Conservation (phyloP, 1,140 invertebrate species). For the Pemphigus obesinymphae region DNA sequence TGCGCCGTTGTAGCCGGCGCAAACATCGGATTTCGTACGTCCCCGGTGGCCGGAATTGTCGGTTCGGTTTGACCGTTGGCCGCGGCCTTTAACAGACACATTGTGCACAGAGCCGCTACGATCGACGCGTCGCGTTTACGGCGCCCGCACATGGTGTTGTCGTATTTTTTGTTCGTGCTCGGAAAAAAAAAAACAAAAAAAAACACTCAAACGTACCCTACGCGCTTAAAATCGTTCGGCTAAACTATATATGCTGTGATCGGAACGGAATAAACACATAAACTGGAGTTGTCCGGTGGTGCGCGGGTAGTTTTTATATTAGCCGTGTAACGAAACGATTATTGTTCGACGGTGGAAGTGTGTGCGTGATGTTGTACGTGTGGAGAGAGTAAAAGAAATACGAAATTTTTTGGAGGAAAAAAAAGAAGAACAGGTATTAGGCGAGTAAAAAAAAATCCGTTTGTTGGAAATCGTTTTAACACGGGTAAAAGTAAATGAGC, state of each 20-base stretch:
- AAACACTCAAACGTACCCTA: too few species aligned
- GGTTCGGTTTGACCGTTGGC: background rate
- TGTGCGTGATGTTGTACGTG: background rate
- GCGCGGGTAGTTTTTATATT: conserved; percentile 42
- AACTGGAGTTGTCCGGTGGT: conserved; percentile 14
- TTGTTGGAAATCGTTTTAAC: conserved; percentile 12
- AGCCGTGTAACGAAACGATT: conserved; percentile 32
- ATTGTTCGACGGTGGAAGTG: background rate
- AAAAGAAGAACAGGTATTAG: background rate
- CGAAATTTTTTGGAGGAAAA: too few species aligned
- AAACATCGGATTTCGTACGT: too few species aligned
- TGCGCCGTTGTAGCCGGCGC: too few species aligned
- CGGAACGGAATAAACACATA: background rate
- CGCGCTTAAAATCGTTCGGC: too few species aligned
- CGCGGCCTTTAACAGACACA: background rate
- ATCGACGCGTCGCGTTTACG: background rate
- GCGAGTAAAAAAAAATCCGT: too few species aligned
- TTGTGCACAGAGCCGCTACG: background rate
- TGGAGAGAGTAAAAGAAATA: background rate
- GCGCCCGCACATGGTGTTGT: background rate
- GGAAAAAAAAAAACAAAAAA: too few species aligned
- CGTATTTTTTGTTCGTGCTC: too few species aligned
- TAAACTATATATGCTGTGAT: too few species aligned
- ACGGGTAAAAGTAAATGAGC: conserved; percentile 26
- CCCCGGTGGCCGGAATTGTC: background rate